Evolutionary conservation across 92 coral and sea anemone species (phyloP).

Genomic region (Epizoanthus scotinus): DNA sequence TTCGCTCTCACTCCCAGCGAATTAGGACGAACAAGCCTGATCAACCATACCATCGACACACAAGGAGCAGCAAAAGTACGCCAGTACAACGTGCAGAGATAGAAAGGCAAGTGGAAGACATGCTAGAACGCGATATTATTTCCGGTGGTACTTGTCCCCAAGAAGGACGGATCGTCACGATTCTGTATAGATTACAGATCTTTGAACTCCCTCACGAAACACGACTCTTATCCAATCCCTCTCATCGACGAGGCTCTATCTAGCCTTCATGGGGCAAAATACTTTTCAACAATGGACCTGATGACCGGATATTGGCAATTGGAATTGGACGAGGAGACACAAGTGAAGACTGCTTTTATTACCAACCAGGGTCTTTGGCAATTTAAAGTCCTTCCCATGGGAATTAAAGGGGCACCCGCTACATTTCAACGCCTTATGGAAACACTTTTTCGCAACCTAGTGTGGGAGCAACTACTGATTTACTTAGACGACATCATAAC

Average conservation of each 20-base stretch:
- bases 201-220: neutral
- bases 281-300: too few relatives aligned
- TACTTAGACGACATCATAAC: constrained; percentile 43
- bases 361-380: neutral
- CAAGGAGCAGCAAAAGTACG: constrained; percentile 2
- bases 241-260: neutral
- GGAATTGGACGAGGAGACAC: neutral
- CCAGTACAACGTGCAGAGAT: neutral
- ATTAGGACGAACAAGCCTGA: neutral
- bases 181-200: neutral
- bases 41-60: neutral
- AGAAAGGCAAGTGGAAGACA: constrained; percentile 5
- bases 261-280: too few relatives aligned
- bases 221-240: neutral
- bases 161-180: constrained; percentile 1
- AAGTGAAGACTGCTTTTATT: neutral
- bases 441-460: constrained; percentile 23
- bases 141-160: constrained; percentile 3
- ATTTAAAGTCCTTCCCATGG: constrained; percentile 2
- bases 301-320: too few relatives aligned
- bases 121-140: constrained; percentile 5
- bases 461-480: neutral
- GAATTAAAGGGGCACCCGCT: constrained; percentile 1
- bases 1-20: neutral
- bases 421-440: constrained; percentile 49